Evolutionary conservation across 2,797 vertebrate genomes (phyloP).

Genomic region (Leontopithecus rosalia): DNA sequence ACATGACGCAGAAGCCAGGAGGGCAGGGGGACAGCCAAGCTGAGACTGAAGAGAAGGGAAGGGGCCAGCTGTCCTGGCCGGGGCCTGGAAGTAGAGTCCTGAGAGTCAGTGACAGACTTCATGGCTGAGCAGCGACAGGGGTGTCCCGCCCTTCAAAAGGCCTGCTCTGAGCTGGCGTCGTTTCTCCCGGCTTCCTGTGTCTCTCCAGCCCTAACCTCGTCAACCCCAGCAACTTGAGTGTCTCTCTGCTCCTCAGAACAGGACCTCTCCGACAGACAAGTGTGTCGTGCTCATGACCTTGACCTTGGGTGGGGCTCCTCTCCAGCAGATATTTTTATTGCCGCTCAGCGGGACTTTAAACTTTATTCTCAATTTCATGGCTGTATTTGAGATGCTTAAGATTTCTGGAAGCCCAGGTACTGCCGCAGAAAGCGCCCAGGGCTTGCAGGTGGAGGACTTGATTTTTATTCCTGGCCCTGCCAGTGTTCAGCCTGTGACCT

Average conservation of each 20-base stretch:
- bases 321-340: fast-evolving
- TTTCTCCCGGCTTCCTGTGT: fast-evolving
- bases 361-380: fast-evolving
- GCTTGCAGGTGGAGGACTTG: fast-evolving
- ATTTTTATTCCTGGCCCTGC: background rate
- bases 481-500: background rate
- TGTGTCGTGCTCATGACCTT: fast-evolving
- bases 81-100: background rate
- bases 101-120: fast-evolving
- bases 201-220: fast-evolving
- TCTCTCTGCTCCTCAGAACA: background rate
- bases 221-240: fast-evolving
- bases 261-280: fast-evolving
- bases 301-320: background rate
- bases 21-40: fast-evolving
- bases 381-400: fast-evolving
- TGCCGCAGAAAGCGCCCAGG: fast-evolving
- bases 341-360: background rate
- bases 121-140: too few species aligned
- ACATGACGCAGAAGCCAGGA: fast-evolving
- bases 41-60: fast-evolving
- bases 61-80: fast-evolving
- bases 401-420: background rate
- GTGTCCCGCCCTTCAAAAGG: fast-evolving
- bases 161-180: fast-evolving